Conservation (phyloP, 1,140 invertebrate species). For the Phortica variegata region DNA sequence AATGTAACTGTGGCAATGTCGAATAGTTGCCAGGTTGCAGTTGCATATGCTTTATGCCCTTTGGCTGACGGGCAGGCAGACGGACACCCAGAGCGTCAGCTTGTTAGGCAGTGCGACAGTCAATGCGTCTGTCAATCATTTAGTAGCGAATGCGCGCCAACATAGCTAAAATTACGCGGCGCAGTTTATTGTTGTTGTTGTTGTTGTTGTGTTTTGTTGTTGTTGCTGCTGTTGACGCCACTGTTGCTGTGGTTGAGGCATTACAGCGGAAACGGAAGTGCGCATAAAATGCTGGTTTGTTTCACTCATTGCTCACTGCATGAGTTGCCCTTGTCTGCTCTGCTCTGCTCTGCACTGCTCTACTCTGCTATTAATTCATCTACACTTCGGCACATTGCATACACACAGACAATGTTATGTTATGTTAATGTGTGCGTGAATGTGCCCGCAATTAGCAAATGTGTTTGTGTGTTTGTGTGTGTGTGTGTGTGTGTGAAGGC, state of each 20-base stretch:
- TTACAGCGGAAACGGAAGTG: conserved; percentile 53
- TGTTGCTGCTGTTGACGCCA: conserved; percentile 5
- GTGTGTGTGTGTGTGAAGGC: conserved; percentile 19
- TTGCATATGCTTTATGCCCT: no score
- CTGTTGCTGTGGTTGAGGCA: conserved; percentile 31
- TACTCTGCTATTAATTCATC: no score
- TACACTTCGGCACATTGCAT: no score
- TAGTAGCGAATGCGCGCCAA: conserved; percentile 28
- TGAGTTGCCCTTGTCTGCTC: background rate
- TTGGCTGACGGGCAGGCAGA: no score
- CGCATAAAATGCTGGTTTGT: conserved; percentile 43
- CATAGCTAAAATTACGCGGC: conserved; percentile 36
- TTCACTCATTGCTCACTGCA: conserved; percentile 19
- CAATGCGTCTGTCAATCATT: conserved; percentile 15
- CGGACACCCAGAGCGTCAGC: no score
- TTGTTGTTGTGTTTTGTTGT: background rate
- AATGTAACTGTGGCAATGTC: conserved; percentile 11
- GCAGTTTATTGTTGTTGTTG: conserved; percentile 3
- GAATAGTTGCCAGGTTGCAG: no score
- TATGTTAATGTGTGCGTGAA: conserved; percentile 16
- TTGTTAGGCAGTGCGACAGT: no score
- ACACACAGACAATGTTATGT: no score
- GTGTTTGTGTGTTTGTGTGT: conserved; percentile 22
- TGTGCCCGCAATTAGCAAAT: conserved; percentile 41
- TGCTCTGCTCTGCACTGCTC: no score